Evolutionary conservation across 2,797 vertebrate species (phyloP).

Genomic region (Spinibarbus caldwelli): DNA sequence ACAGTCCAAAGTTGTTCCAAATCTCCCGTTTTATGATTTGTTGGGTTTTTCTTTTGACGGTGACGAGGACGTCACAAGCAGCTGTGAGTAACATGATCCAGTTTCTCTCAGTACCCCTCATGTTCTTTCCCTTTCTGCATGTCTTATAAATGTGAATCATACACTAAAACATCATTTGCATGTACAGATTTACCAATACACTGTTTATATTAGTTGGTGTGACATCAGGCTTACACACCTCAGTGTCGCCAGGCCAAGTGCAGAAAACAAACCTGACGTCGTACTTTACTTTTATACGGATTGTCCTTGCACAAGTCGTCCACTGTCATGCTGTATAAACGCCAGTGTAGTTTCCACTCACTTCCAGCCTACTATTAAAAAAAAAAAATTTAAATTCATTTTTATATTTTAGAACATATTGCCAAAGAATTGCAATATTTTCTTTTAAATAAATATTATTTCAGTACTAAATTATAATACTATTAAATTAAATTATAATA

Average conservation of each 20-base stretch:
- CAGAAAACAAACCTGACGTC: neutral
- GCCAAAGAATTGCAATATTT: neutral
- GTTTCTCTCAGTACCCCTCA: neutral
- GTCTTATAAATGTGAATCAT: slow-evolving; percentile 12
- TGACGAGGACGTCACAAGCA: slow-evolving; percentile 8
- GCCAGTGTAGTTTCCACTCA: neutral
- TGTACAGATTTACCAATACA: neutral
- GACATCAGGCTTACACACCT: neutral
- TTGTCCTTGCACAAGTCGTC: neutral
- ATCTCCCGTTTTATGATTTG: neutral
- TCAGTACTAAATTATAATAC: neutral
- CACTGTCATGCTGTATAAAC: neutral
- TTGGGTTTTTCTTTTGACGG: slow-evolving; percentile 4
- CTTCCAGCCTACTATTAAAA: neutral
- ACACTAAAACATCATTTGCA: neutral
- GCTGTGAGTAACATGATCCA: slow-evolving; percentile 10
- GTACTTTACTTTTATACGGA: neutral
- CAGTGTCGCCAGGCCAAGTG: neutral
- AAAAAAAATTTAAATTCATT: too few species aligned
- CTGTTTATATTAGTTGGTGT: slow-evolving; percentile 3
- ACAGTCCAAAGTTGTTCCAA: slow-evolving; percentile 16
- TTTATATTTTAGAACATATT: neutral
- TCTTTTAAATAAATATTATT: neutral
- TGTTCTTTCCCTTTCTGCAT: neutral
- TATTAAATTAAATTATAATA: too few species aligned